These are phyloP conservation scores for Leuctra nigra DNA, from an alignment of 2,888 invertebrate genomes.

Conservation along the genomic window DNA sequence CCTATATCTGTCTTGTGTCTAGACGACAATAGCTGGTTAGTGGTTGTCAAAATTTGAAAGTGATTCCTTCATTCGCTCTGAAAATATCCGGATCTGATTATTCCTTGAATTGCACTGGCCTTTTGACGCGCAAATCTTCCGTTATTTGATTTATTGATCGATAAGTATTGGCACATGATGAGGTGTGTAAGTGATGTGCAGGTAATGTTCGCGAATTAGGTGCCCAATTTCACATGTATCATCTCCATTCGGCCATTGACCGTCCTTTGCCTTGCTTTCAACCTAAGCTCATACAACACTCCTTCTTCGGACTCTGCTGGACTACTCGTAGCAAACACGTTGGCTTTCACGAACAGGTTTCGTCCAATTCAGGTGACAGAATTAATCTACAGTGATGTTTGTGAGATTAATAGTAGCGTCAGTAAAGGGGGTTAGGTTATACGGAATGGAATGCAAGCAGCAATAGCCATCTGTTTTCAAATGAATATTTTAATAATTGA, in stretches of 20 bases:
- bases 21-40: too few relatives aligned
- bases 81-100: too few relatives aligned
- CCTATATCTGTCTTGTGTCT: too few relatives aligned
- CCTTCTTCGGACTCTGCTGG: slow-evolving; percentile 1
- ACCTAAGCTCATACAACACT: not conserved
- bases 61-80: too few relatives aligned
- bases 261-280: too few relatives aligned
- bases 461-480: slow-evolving; percentile 4
- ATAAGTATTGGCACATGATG: too few relatives aligned
- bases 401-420: slow-evolving; percentile 12
- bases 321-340: slow-evolving; percentile 8
- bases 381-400: slow-evolving; percentile 14
- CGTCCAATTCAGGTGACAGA: slow-evolving; percentile 15
- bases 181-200: too few relatives aligned
- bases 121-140: too few relatives aligned
- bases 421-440: slow-evolving; percentile 11
- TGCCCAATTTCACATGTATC: not conserved
- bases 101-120: too few relatives aligned
- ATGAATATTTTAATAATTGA: not conserved
- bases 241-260: not conserved
- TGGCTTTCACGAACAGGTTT: slow-evolving; percentile 5
- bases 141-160: too few relatives aligned
- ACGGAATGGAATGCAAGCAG: slow-evolving; percentile 7
- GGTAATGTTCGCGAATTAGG: not conserved
- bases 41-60: too few relatives aligned